These are phyloP conservation scores for Patella depressa DNA, from an alignment of 2,888 invertebrate genomes.

Conservation along the genomic window DNA sequence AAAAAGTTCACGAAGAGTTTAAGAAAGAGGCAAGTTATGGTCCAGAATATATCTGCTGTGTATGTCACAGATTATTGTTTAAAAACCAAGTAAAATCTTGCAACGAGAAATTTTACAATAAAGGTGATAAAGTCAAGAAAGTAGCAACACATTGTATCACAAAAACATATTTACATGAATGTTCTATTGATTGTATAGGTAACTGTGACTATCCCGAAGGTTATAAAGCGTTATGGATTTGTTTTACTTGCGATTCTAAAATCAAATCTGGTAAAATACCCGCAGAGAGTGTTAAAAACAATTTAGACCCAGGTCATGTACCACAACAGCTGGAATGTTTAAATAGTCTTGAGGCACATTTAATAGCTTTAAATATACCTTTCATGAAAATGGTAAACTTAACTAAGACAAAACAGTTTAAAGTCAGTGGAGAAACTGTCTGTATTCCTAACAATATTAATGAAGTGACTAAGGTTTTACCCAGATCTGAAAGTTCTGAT, in stretches of 20 bases:
- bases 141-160: not conserved
- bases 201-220: not conserved
- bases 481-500: not conserved
- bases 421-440: not conserved
- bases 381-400: not conserved
- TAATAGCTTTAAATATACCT: slow-evolving; percentile 3
- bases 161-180: not conserved
- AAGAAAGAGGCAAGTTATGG: not conserved
- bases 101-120: not conserved
- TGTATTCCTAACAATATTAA: slow-evolving; percentile 6
- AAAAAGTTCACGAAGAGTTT: not conserved
- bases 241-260: not conserved
- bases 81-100: not conserved
- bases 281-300: slow-evolving; percentile 7
- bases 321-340: not conserved
- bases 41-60: not conserved
- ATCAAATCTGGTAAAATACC: slow-evolving; percentile 6
- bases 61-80: not conserved
- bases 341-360: not conserved
- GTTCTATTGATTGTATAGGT: not conserved
- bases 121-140: not conserved
- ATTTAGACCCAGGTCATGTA: not conserved
- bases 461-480: slow-evolving; percentile 1
- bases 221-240: not conserved
- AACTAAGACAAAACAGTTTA: not conserved